Evolutionary conservation across 2,888 invertebrate genomes (phyloP), one percentile per base, ranked within the genome.

Genomic region (Cantharis nigra): DNA sequence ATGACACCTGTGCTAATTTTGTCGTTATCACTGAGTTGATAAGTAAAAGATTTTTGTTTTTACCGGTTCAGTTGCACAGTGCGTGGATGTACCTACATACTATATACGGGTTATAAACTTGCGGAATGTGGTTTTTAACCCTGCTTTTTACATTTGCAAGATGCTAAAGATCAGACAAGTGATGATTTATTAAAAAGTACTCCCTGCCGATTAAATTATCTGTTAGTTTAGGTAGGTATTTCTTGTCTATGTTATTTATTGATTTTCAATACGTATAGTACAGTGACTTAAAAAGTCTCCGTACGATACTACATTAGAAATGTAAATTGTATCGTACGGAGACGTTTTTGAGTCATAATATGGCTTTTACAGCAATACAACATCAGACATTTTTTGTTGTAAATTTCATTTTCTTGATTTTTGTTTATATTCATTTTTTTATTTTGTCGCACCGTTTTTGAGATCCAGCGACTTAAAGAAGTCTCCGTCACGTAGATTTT

Each of bases 101-200:
- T 20, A 23, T 65, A 71, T 72, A 78, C 78, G 78, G 78, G 69
- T 72, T 70, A 75, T 78, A 75, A 78, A 78, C 72, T 71, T 16
- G 72, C 14, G 78, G 78, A 78, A 78, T 78, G 78, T 72, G 74
- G 71, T 74, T 74, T 77, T 77, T 76, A 76, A 76, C 63, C 69
- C 69, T 28, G 62, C 71, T 20, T 75, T 49, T 71, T 75, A 75
- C 71, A 49, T 28, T 20, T 71, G 63, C 30, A 63, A 74, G 69
- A 63, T 74, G 69, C 74, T 69, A 74, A 49, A 70, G 49, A 16
- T 70, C 69, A 70, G 74, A 74, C 69, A 74, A 70, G 63, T 69
- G 74, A 74, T 69, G 69, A 74, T 74, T 74, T 74, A 69, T 74
- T 18, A 62, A 74, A 74, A 69, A 73, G 72, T 16, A 73, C 28